Conservation (phyloP, 2,888 invertebrate species). For the Hydriomena furcata region DNA sequence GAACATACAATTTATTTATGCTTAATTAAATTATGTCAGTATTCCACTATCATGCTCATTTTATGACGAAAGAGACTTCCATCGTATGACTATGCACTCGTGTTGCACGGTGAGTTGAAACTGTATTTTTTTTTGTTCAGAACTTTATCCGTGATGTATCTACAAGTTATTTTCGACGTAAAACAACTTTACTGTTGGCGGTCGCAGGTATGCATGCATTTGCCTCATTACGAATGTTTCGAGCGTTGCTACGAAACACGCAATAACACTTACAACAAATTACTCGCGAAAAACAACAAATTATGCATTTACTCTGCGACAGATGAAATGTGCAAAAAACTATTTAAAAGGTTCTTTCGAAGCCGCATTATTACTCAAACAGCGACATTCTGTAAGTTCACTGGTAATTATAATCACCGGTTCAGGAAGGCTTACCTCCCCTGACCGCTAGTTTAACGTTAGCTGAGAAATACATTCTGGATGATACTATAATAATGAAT, state of each 20-base stretch:
- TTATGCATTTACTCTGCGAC: constrained; percentile 12
- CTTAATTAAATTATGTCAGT: too few species aligned
- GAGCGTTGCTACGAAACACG: constrained; percentile 44
- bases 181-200: constrained; percentile 19
- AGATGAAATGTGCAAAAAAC: too few species aligned
- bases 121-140: constrained; percentile 11
- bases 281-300: constrained; percentile 39
- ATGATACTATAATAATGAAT: too few species aligned
- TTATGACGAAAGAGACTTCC: background rate
- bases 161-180: constrained; percentile 20
- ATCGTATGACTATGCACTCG: background rate
- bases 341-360: too few species aligned
- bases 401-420: too few species aligned
- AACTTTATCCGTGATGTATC: constrained; percentile 19
- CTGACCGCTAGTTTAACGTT: too few species aligned
- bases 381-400: too few species aligned
- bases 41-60: too few species aligned
- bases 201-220: constrained; percentile 25
- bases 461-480: too few species aligned
- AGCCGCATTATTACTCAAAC: too few species aligned
- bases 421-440: too few species aligned
- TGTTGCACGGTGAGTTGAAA: background rate
- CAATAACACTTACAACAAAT: constrained; percentile 41
- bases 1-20: too few species aligned
- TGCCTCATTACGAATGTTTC: constrained; percentile 37